Evolutionary conservation across 2,888 invertebrate genomes (phyloP), one percentile per base, ranked within the genome.

Genomic region (Catocala fraxini): DNA sequence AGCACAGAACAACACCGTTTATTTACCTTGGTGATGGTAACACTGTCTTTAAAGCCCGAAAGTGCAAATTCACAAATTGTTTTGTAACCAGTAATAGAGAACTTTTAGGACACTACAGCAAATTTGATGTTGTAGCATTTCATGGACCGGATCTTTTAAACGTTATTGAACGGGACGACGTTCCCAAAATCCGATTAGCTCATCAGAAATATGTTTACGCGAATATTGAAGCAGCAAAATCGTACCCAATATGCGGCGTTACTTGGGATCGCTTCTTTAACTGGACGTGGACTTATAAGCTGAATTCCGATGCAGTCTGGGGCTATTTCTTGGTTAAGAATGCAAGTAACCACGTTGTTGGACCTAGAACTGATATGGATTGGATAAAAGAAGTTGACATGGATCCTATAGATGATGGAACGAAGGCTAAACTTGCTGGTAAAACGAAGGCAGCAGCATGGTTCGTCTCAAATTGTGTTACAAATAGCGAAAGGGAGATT

Each of bases 241-340:
- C 82, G 53, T 89, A 88, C 61, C 90, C 91, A 0, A 65, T 88
- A 4, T 85, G 85, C 52, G 70, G 72, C 39, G 63, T 80, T 0
- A 65, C 57, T 5, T 90, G 86, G 78, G 75, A 92, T 61, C 69
- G 75, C 6, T 91, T 77, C 60, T 92, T 92, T 60, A 92, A 92
- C 68, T 91, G 90, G 91, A 91, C 92, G n/a, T 91, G 91, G 91
- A 91, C 91, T 0, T 91, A 91, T 58, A 88, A 84, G 74, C 64
- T 90, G 3, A 79, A 89, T 65, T 89, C 91, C 0, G 89, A 91
- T 65, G 80, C 83, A 1, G 57, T 84, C 9, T 92, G 91, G 91
- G 83, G 84, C 6, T 90, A 91, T 59, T 73, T 89, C 11, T 72
- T 73, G 2, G 68, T 92, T 11, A 80, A 69, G 68, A 86, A 91